phyloP scores from a whole-genome alignment of 2,113 vertebrate genomes.

The Paedocypris sp. region DNA sequence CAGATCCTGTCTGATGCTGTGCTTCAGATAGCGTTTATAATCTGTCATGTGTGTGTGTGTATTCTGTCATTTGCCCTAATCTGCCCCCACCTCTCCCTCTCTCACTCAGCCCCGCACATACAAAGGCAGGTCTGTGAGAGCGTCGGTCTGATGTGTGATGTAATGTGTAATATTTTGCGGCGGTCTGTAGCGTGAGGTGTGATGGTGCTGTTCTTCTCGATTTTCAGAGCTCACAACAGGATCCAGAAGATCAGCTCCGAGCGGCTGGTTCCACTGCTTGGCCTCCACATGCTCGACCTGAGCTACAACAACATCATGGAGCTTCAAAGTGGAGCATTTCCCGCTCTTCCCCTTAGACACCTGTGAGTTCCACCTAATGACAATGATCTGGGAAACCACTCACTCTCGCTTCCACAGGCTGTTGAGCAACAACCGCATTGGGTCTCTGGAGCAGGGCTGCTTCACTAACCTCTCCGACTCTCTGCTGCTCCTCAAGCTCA shows the following conservation, averaged over 20 bases:
- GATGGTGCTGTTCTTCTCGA: constrained; percentile 38
- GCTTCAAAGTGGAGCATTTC: constrained; percentile 70
- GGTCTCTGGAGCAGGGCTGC: constrained; percentile 73
- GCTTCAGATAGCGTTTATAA: too few species aligned
- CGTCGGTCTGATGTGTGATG: too few species aligned
- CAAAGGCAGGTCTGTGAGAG: constrained; percentile 87
- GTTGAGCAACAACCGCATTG: constrained; percentile 83
- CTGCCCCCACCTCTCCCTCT: neutral
- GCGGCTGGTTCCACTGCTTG: constrained; percentile 65
- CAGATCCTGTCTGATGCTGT: too few species aligned
- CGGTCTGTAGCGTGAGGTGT: too few species aligned
- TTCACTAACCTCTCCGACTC: constrained; percentile 79
- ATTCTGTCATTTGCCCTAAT: too few species aligned
- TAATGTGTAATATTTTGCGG: too few species aligned
- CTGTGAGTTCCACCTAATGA: constrained; percentile 66
- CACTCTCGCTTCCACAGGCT: constrained; percentile 55
- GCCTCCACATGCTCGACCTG: constrained; percentile 84
- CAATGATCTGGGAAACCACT: neutral
- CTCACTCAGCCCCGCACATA: constrained; percentile 43
- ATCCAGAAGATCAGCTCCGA: constrained; percentile 67
- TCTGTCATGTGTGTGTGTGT: too few species aligned
- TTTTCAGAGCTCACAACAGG: constrained; percentile 84
- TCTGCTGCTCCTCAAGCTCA: constrained; percentile 79
- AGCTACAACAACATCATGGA: constrained; percentile 82
- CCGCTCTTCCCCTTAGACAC: constrained; percentile 73